phyloP scores from a whole-genome alignment of 2,888 invertebrate species.

The Eupithecia inturbata region DNA sequence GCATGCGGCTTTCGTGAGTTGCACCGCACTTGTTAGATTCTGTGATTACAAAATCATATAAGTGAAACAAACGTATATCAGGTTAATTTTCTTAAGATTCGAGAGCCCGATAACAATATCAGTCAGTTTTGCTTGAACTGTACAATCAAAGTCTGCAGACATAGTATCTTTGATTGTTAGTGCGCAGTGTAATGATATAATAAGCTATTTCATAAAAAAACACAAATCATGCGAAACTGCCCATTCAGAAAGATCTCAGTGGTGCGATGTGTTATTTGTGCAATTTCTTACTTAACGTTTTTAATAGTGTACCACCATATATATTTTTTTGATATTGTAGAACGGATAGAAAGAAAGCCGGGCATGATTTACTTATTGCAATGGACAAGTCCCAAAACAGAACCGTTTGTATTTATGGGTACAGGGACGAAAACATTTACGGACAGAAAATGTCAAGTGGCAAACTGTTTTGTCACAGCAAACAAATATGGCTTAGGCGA shows the following conservation, averaged over 20 bases:
- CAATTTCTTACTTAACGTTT: constrained; percentile 21
- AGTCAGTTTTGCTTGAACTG: neutral
- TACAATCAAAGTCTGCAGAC: neutral
- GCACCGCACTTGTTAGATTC: neutral
- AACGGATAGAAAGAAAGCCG: neutral
- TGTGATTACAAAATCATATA: neutral
- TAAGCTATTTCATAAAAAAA: neutral
- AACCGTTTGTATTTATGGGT: constrained; percentile 43
- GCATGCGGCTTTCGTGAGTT: neutral
- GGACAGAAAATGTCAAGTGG: neutral
- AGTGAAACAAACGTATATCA: neutral
- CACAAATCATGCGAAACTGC: neutral
- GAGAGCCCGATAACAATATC: neutral
- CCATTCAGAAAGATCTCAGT: neutral
- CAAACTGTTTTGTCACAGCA: constrained; percentile 1
- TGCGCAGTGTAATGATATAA: neutral
- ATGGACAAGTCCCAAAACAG: constrained; percentile 33
- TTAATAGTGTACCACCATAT: neutral
- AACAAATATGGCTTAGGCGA: neutral
- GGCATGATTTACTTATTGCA: constrained; percentile 30
- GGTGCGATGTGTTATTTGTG: neutral
- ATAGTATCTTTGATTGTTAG: neutral
- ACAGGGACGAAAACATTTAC: constrained; percentile 8
- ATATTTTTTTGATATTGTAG: neutral
- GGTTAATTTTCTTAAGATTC: neutral